Percentiles rank a stretch among this genome's conserved stretches.
phyloP scores from a whole-genome alignment of 1,140 invertebrate species.

The Drosophila quadrilineata region DNA sequence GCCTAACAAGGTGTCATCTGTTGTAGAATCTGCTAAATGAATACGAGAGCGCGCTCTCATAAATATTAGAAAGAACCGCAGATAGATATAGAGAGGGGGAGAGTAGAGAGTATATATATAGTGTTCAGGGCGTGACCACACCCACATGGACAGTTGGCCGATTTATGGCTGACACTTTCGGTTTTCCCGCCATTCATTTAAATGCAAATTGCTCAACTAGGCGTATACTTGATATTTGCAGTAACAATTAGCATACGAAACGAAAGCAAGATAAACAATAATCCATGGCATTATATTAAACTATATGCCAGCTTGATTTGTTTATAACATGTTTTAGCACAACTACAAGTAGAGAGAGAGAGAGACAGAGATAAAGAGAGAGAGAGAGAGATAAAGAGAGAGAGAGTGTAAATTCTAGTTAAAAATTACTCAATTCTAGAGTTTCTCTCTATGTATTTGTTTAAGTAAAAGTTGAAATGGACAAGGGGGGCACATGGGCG shows the following conservation, averaged over 20 bases:
- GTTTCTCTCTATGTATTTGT: constrained; percentile 1
- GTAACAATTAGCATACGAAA: constrained; percentile 58
- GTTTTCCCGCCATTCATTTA: constrained; percentile 51
- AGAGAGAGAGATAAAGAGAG: no score
- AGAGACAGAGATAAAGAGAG: no score
- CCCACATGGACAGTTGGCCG: constrained; percentile 30
- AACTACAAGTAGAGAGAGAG: no score
- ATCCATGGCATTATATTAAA: not conserved
- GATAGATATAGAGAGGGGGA: not conserved
- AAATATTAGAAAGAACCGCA: constrained; percentile 23
- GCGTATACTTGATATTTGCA: constrained; percentile 63
- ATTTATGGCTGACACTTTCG: constrained; percentile 66
- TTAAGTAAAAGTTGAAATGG: no score
- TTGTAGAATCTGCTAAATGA: constrained; percentile 56
- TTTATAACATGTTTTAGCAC: constrained; percentile 21
- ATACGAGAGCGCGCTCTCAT: constrained; percentile 47
- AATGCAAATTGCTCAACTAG: constrained; percentile 63
- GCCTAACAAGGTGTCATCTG: constrained; percentile 70
- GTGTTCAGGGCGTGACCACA: not conserved
- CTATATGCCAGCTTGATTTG: not conserved
- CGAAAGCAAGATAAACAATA: constrained; percentile 1
- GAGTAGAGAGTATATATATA: not conserved
- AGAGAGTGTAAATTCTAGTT: constrained; percentile 52
- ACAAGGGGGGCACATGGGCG: not conserved
- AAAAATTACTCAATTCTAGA: constrained; percentile 52